phyloP scores from a whole-genome alignment of 2,113 vertebrate species.

The Amphiprion percula region DNA sequence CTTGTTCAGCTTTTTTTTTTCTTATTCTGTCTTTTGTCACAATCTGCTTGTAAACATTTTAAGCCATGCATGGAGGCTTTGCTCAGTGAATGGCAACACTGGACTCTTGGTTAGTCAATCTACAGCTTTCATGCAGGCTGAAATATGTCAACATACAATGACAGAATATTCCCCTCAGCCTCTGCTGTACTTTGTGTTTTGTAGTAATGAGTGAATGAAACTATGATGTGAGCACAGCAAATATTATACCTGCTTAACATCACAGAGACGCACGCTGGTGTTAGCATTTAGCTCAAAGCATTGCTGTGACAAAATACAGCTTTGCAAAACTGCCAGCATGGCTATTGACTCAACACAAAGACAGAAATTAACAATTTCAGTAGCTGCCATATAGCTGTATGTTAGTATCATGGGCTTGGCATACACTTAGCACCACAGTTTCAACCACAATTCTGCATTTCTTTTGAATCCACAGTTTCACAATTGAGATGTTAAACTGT shows the following conservation, averaged over 20 bases:
- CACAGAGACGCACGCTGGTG: no score
- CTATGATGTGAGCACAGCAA: no score
- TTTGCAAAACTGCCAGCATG: neutral
- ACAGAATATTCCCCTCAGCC: slow-evolving; percentile 2
- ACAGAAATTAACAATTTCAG: neutral
- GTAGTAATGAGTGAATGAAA: slow-evolving; percentile 8
- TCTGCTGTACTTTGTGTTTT: slow-evolving; percentile 1
- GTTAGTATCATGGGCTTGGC: neutral
- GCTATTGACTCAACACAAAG: neutral
- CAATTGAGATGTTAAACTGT: no score
- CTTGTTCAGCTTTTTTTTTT: no score
- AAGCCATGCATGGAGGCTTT: neutral
- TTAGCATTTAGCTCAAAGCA: no score
- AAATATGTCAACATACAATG: neutral
- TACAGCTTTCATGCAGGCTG: neutral
- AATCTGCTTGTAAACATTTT: no score
- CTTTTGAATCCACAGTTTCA: no score
- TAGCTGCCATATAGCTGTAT: neutral
- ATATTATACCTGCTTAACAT: no score
- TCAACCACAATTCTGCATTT: neutral
- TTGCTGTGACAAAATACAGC: neutral
- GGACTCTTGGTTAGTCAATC: no score
- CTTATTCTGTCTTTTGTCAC: no score
- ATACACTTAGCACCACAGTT: neutral
- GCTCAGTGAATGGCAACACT: neutral